These are phyloP conservation scores for Spheniscus humboldti DNA, from an alignment of 2,797 vertebrate genomes.

Conservation along the genomic window DNA sequence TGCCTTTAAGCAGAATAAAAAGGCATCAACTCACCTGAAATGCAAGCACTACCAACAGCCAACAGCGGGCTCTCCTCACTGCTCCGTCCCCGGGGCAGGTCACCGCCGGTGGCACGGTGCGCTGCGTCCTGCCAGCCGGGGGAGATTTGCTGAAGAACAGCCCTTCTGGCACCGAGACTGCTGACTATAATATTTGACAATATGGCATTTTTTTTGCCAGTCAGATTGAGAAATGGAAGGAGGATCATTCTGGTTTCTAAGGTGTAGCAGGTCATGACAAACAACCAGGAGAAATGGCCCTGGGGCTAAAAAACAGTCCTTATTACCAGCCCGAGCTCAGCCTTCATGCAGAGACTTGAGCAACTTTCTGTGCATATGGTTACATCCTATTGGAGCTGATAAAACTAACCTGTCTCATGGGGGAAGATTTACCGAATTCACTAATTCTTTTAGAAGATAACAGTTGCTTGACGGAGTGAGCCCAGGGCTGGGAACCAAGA, in stretches of 20 bases:
- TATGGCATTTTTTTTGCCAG: background rate
- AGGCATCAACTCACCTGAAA: background rate
- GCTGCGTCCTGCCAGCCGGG: background rate
- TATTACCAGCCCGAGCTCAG: background rate
- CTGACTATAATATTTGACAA: background rate
- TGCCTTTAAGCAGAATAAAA: background rate
- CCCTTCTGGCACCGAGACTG: background rate
- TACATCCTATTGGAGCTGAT: background rate
- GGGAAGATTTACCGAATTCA: background rate
- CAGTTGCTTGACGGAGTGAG: background rate
- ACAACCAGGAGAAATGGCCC: background rate
- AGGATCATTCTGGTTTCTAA: background rate
- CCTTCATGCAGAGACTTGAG: background rate
- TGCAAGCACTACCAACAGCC: background rate
- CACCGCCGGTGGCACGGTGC: rapidly evolving
- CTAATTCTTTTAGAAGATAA: background rate
- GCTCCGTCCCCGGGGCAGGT: background rate
- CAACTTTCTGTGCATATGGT: background rate
- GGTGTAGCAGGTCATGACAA: background rate
- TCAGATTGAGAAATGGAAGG: background rate
- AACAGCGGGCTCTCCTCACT: background rate
- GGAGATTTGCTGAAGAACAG: background rate
- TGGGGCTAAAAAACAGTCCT: background rate
- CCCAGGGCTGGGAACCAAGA: background rate
- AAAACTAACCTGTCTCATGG: background rate